These are phyloP conservation scores for Tenualosa ilisha DNA, from an alignment of 2,797 vertebrate species.

Conservation along the genomic window DNA sequence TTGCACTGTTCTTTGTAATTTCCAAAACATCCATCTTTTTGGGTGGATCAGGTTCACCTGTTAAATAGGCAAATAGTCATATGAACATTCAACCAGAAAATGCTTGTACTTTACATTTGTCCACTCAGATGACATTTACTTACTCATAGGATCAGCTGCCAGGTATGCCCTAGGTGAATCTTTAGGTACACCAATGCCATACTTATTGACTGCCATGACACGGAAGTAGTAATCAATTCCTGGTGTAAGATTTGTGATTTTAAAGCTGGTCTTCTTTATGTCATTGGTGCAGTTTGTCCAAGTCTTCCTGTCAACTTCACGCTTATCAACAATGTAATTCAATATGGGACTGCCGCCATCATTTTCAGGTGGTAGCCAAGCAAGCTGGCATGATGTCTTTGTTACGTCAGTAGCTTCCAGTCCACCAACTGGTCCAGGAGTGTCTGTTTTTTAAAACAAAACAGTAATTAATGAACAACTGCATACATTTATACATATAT, in stretches of 20 bases:
- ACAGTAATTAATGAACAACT: background rate
- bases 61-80: background rate
- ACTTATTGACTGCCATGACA: slow-evolving; percentile 95
- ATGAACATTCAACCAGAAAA: background rate
- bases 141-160: slow-evolving; percentile 93
- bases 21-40: slow-evolving; percentile 96
- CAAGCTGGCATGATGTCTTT: slow-evolving; percentile 90
- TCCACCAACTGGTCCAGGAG: slow-evolving; percentile 93
- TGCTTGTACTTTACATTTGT: background rate
- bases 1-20: slow-evolving; percentile 91
- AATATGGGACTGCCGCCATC: slow-evolving; percentile 93
- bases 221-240: slow-evolving; percentile 95
- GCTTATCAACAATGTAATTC: slow-evolving; percentile 93
- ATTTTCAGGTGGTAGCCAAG: slow-evolving; percentile 96
- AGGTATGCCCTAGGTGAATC: slow-evolving; percentile 90
- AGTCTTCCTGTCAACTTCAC: slow-evolving; percentile 95
- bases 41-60: slow-evolving; percentile 97
- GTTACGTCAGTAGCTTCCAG: slow-evolving; percentile 86
- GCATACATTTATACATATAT: background rate
- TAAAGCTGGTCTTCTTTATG: slow-evolving; percentile 95
- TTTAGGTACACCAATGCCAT: slow-evolving; percentile 90
- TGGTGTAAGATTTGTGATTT: slow-evolving; percentile 86
- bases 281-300: slow-evolving; percentile 88
- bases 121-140: slow-evolving; percentile 62
- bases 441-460: slow-evolving; percentile 76